A percentile compares a stretch with the other conserved stretches of the same genome.
phyloP scores from a whole-genome alignment of 1,140 invertebrate species.

The Panulirus ornatus region DNA sequence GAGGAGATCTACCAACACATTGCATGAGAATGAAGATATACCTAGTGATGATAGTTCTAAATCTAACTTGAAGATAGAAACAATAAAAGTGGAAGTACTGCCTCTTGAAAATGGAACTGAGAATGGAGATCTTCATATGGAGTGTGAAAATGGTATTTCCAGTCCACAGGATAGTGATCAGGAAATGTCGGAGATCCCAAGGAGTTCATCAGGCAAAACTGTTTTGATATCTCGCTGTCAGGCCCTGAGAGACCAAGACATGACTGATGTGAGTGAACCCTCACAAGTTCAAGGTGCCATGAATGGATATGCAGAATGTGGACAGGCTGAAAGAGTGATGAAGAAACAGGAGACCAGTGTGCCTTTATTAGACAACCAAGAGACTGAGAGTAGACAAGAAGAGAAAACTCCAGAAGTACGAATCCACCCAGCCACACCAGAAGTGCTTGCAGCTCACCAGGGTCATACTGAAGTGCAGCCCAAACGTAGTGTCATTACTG shows the following conservation, averaged over 20 bases:
- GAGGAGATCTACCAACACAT: slow-evolving; percentile 52
- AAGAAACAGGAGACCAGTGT: slow-evolving; percentile 18
- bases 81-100: slow-evolving; percentile 52
- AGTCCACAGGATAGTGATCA: slow-evolving; percentile 18
- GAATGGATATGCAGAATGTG: slow-evolving; percentile 24
- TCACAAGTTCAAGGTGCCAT: neutral
- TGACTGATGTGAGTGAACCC: neutral
- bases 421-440: slow-evolving; percentile 66
- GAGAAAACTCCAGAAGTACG: slow-evolving; percentile 61
- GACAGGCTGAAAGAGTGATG: slow-evolving; percentile 3
- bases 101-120: slow-evolving; percentile 24
- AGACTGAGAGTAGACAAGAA: slow-evolving; percentile 12
- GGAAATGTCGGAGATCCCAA: slow-evolving; percentile 37
- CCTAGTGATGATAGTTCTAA: slow-evolving; percentile 38
- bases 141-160: slow-evolving; percentile 40
- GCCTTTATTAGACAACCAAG: slow-evolving; percentile 44
- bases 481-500: slow-evolving; percentile 62
- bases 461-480: slow-evolving; percentile 48
- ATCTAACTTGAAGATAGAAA: slow-evolving; percentile 42
- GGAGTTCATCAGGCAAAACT: slow-evolving; percentile 29
- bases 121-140: slow-evolving; percentile 36
- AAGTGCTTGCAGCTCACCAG: slow-evolving; percentile 64
- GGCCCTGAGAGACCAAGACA: slow-evolving; percentile 42
- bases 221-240: slow-evolving; percentile 60
- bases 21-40: slow-evolving; percentile 49